Percentiles rank a stretch among this genome's conserved stretches.
Conservation (phyloP, 2,113 vertebrate genomes). For the Pteropus alecto region DNA sequence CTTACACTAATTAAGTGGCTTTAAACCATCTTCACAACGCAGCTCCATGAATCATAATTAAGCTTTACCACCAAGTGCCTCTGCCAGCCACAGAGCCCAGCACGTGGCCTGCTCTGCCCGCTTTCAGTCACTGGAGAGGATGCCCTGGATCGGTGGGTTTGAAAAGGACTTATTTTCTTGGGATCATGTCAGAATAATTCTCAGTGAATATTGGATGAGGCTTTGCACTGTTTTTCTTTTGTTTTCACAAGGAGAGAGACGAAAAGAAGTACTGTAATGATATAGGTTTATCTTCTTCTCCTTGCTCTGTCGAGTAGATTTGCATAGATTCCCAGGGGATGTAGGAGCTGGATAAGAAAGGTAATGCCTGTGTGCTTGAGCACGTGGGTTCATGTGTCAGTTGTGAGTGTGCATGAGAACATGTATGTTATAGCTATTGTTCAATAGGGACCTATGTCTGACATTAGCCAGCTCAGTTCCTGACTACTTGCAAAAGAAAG, state of each 20-base stretch:
- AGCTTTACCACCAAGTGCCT: conserved; percentile 71
- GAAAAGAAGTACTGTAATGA: not conserved
- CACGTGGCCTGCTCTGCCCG: conserved; percentile 40
- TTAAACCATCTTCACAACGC: conserved; percentile 80
- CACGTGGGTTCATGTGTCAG: not conserved
- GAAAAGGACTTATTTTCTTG: conserved; percentile 13
- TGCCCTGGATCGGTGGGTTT: not conserved
- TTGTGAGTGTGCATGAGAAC: not conserved
- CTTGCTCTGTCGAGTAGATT: not conserved
- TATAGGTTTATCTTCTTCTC: not conserved
- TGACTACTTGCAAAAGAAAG: accelerated
- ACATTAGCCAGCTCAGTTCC: not conserved
- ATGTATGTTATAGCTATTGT: not conserved
- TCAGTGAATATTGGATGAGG: conserved; percentile 76
- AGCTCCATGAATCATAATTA: conserved; percentile 84
- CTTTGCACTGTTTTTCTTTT: conserved; percentile 61
- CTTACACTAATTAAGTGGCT: conserved; percentile 86
- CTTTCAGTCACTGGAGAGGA: not conserved
- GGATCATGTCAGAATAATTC: conserved; percentile 72
- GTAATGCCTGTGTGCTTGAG: accelerated
- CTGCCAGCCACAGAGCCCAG: conserved; percentile 66
- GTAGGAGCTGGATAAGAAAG: not conserved
- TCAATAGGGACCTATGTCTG: not conserved
- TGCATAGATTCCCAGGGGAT: not conserved
- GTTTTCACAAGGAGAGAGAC: conserved; percentile 13